phyloP scores from a whole-genome alignment of 2,113 vertebrate species.

The Pavo muticus region DNA sequence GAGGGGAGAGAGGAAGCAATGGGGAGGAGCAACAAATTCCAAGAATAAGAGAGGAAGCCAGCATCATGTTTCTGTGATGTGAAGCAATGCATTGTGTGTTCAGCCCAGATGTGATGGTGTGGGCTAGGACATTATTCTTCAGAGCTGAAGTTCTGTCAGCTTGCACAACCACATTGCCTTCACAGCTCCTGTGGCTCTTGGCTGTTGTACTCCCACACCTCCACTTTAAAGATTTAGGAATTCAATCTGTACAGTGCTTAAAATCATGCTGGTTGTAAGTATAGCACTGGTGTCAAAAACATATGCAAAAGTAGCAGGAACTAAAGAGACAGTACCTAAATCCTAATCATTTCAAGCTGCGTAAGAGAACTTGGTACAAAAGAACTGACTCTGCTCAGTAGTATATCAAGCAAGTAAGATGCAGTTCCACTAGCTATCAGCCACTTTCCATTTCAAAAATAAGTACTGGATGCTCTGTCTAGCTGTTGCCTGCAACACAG shows the following conservation, averaged over 20 bases:
- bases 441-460: neutral
- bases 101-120: neutral
- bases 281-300: neutral
- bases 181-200: neutral
- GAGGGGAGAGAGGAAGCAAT: neutral
- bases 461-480: neutral
- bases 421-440: neutral
- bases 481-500: neutral
- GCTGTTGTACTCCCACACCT: accelerated
- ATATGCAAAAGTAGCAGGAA: neutral
- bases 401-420: neutral
- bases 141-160: neutral
- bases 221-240: neutral
- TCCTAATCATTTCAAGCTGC: neutral
- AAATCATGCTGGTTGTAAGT: neutral
- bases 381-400: neutral
- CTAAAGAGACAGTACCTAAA: neutral
- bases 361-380: neutral
- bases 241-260: accelerated
- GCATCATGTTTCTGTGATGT: neutral
- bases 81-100: accelerated
- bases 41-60: neutral
- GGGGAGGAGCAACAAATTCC: neutral
- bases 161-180: accelerated
- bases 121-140: neutral